phyloP scores from a whole-genome alignment of 1,140 invertebrate genomes.

The Chlorops oryzae region DNA sequence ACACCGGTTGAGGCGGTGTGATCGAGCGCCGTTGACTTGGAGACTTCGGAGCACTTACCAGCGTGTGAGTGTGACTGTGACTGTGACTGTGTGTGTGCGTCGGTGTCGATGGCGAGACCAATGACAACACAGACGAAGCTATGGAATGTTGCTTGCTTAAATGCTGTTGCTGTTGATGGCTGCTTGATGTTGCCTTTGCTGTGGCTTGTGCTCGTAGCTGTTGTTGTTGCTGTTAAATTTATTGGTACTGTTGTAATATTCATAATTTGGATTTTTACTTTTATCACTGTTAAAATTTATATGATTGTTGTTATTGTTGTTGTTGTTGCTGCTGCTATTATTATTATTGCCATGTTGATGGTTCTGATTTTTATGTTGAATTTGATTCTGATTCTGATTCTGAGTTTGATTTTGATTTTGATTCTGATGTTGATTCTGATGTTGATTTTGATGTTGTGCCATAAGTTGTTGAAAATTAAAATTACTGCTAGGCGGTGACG shows the following conservation, averaged over 20 bases:
- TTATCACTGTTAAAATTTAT: too few relatives aligned
- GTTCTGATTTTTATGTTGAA: slow-evolving; percentile 11
- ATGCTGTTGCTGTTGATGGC: slow-evolving; percentile 9
- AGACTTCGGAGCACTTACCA: too few relatives aligned
- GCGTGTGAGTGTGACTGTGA: too few relatives aligned
- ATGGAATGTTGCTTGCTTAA: slow-evolving; percentile 15
- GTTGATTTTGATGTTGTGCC: slow-evolving; percentile 1
- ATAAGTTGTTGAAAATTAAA: too few relatives aligned
- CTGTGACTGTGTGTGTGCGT: slow-evolving; percentile 1
- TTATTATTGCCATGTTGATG: slow-evolving; percentile 23
- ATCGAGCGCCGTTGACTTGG: too few relatives aligned
- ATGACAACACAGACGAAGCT: slow-evolving; percentile 10
- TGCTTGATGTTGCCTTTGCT: slow-evolving; percentile 15
- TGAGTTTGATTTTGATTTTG: slow-evolving; percentile 9
- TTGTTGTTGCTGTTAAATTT: slow-evolving; percentile 30
- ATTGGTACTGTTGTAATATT: slow-evolving; percentile 13
- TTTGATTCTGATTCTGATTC: slow-evolving; percentile 10
- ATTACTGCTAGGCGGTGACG: slow-evolving; percentile 7
- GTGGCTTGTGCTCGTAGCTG: slow-evolving; percentile 14
- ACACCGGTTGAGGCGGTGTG: slow-evolving; percentile 1
- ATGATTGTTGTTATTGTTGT: slow-evolving; percentile 20
- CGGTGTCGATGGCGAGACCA: slow-evolving; percentile 9
- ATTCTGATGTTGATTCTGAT: background rate
- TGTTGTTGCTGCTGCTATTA: slow-evolving; percentile 27
- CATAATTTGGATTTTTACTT: background rate